Evolutionary conservation across 2,797 vertebrate genomes (phyloP).

Genomic region (Masticophis lateralis): DNA sequence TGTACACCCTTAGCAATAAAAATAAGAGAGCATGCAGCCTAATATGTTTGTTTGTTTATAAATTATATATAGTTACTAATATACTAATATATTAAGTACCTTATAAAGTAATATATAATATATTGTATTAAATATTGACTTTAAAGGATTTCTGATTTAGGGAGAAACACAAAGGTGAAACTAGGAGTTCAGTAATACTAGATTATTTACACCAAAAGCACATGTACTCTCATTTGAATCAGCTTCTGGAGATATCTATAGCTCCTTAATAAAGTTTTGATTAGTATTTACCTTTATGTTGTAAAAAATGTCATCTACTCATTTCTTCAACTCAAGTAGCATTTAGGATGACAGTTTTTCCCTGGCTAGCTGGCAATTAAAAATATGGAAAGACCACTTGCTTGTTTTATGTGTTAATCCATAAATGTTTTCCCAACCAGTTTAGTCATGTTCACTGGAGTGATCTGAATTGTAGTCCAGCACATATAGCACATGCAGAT

Average conservation of each 20-base stretch:
- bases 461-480: not conserved
- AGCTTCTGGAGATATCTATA: not conserved
- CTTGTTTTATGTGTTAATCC: not conserved
- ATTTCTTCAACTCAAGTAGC: not conserved
- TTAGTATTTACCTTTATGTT: not conserved
- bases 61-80: not conserved
- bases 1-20: not conserved
- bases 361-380: not conserved
- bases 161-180: not conserved
- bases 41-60: not conserved
- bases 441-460: not conserved
- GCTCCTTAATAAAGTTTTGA: not conserved
- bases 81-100: not conserved
- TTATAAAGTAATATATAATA: not conserved
- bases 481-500: not conserved
- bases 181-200: not conserved
- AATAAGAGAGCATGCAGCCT: not conserved
- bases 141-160: not conserved
- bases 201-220: not conserved
- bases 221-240: not conserved
- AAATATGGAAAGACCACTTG: not conserved
- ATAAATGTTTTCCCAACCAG: not conserved
- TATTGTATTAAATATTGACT: not conserved
- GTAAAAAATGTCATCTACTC: not conserved
- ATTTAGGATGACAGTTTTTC: not conserved